These are phyloP conservation scores for Panagrolaimus sp. DNA, from an alignment of 1,140 invertebrate genomes.

Conservation along the genomic window DNA sequence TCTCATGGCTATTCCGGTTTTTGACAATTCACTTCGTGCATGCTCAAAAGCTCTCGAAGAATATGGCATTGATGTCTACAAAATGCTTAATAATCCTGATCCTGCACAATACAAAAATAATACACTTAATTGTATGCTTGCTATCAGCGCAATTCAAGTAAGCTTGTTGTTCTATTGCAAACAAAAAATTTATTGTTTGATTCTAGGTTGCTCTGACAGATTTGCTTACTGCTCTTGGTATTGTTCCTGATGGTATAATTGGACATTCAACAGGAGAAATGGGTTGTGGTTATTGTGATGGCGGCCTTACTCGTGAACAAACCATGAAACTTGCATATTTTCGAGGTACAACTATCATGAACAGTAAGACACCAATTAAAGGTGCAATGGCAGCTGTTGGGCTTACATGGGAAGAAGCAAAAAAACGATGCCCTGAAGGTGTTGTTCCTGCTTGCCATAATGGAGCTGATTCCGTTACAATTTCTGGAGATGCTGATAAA, in stretches of 20 bases:
- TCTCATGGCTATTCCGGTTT: slow-evolving; percentile 73
- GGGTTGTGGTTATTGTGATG: slow-evolving; percentile 93
- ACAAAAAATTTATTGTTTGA: slow-evolving; percentile 59
- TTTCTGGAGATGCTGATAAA: slow-evolving; percentile 75
- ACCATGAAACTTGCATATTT: slow-evolving; percentile 83
- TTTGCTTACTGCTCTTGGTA: slow-evolving; percentile 70
- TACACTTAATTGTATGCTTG: slow-evolving; percentile 79
- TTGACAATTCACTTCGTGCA: slow-evolving; percentile 71
- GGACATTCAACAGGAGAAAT: slow-evolving; percentile 92
- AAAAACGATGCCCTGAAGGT: slow-evolving; percentile 68
- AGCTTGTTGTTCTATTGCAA: slow-evolving; percentile 17
- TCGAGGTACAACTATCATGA: slow-evolving; percentile 77
- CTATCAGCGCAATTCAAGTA: slow-evolving; percentile 86
- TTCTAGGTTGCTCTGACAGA: slow-evolving; percentile 85
- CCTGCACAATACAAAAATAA: slow-evolving; percentile 71
- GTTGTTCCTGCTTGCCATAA: slow-evolving; percentile 87
- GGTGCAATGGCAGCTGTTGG: slow-evolving; percentile 63
- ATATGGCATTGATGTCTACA: slow-evolving; percentile 73
- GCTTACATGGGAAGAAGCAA: slow-evolving; percentile 78
- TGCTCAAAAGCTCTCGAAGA: slow-evolving; percentile 69
- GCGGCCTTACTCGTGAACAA: slow-evolving; percentile 82
- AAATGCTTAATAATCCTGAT: slow-evolving; percentile 72
- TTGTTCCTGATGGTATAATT: slow-evolving; percentile 83
- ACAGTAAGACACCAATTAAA: slow-evolving; percentile 66
- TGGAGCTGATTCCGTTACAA: slow-evolving; percentile 78